Percentiles rank a stretch among this genome's conserved stretches.
These are phyloP conservation scores for Hipparchia sbordonii DNA, from an alignment of 2,888 invertebrate genomes.

Conservation along the genomic window DNA sequence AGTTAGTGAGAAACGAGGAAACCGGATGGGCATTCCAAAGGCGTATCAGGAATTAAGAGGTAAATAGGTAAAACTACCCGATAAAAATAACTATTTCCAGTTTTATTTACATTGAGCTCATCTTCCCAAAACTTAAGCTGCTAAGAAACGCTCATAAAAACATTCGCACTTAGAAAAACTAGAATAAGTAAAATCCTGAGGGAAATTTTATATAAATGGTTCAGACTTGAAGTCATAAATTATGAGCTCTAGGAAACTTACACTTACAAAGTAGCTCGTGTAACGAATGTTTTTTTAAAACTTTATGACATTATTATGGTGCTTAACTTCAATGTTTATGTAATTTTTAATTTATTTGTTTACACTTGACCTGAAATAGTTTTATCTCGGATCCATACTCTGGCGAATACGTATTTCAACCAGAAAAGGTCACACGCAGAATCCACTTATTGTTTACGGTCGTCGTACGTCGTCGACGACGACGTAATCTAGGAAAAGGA, in stretches of 20 bases:
- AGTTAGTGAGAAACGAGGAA: too few species aligned
- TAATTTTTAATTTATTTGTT: background rate
- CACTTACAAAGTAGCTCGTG: constrained; percentile 6
- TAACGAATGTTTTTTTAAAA: background rate
- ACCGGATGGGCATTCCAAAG: too few species aligned
- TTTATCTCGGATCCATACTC: background rate
- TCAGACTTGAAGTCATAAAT: constrained; percentile 9
- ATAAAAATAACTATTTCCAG: too few species aligned
- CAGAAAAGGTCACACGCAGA: background rate
- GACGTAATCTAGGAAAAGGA: too few species aligned
- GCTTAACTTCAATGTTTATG: background rate
- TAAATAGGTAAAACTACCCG: too few species aligned
- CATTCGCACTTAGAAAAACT: background rate
- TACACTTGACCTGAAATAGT: too few species aligned
- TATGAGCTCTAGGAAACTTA: constrained; percentile 9
- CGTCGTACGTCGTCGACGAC: too few species aligned
- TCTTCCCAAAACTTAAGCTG: background rate
- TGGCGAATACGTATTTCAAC: background rate
- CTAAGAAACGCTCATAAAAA: background rate
- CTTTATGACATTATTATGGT: background rate
- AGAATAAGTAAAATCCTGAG: background rate
- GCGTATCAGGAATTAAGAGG: too few species aligned
- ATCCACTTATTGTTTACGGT: too few species aligned
- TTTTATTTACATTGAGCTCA: too few species aligned
- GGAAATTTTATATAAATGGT: constrained; percentile 12